phyloP scores from a whole-genome alignment of 2,888 invertebrate genomes.

The Pedicia rivosa region DNA sequence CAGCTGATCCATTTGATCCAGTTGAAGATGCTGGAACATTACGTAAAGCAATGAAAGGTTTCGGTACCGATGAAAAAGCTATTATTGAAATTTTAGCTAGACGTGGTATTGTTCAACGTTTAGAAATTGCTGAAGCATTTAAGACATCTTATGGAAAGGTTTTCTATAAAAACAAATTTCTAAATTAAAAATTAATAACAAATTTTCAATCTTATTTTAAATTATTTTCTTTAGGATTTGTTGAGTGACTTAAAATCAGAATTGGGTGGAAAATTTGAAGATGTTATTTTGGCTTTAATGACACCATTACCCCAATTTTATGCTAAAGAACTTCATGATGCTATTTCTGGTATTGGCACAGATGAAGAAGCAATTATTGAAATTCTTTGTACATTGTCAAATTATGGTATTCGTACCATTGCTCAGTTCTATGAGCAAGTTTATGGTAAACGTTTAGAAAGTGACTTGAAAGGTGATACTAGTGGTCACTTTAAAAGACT shows the following conservation, averaged over 20 bases:
- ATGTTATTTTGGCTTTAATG: constrained; percentile 80
- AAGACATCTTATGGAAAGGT: constrained; percentile 78
- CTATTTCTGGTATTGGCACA: constrained; percentile 73
- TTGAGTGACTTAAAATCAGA: constrained; percentile 78
- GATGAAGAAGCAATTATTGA: constrained; percentile 85
- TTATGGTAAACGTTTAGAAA: constrained; percentile 65
- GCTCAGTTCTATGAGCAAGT: constrained; percentile 73
- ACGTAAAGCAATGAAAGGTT: constrained; percentile 84
- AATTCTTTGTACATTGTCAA: constrained; percentile 80
- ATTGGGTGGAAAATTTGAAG: constrained; percentile 76
- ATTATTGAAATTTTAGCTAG: constrained; percentile 81
- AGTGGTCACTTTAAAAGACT: constrained; percentile 91
- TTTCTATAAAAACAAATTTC: constrained; percentile 48
- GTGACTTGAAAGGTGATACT: constrained; percentile 79
- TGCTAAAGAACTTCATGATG: constrained; percentile 77
- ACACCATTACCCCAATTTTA: constrained; percentile 80
- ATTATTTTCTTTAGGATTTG: constrained; percentile 35
- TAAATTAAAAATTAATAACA: no score
- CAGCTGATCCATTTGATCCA: constrained; percentile 73
- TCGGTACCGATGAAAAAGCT: constrained; percentile 82
- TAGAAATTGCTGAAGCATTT: constrained; percentile 79
- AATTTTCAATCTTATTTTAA: no score
- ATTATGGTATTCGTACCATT: constrained; percentile 75
- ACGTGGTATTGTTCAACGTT: constrained; percentile 77
- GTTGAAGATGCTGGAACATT: constrained; percentile 69